Evolutionary conservation across 2,888 invertebrate species (phyloP), one percentile per base, ranked within the genome.

Genomic region (Acrobasis suavella): DNA sequence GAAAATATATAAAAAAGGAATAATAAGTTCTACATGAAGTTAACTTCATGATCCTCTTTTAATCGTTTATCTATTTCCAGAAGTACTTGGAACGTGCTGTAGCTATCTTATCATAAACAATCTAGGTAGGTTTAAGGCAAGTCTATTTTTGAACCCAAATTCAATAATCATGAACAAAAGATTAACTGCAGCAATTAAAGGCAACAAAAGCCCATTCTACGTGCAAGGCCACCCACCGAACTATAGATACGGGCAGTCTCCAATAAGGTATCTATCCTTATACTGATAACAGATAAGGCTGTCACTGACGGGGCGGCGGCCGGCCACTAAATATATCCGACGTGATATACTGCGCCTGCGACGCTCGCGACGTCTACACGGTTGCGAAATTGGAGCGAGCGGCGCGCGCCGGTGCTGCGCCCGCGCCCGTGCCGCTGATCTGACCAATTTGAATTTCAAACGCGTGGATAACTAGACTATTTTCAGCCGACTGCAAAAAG

Each of bases 211-310:
- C 55, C 55, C 62, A 62, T 56, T 60, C 56, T 60, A 60, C 54
- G 38, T 46, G 66, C 78, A 81, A 81, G 78, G 81, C 80, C 75
- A 77, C 65, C 72, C 64, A 68, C 73, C 67, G 66, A 66, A 73
- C 87, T 89, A 87, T 87, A 80, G 75, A 85, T 89, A 81, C 73
- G 79, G 72, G 69, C 72, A 67, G 65, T 69, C 72, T 81, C 81
- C 75, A 80, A 82, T 82, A 81, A 82, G 75, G 74, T 78, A 84
- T 85, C 83, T 86, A 86, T 87, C 81, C 78, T 75, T 88, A 88
- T 85, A 91, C 80, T 92, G 91, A 91, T 92, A 92, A 92, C 89
- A 87, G 91, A 91, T 91, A 91, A 88, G 83, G 82, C 82, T 86
- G 87, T 85, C 85, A 85, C 83, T 77, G 82, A 77, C 78, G 80